Percentiles rank a stretch among this genome's conserved stretches.
Evolutionary conservation across 2,888 invertebrate species (phyloP).

Genomic region (Meiosimyza platycephala): DNA sequence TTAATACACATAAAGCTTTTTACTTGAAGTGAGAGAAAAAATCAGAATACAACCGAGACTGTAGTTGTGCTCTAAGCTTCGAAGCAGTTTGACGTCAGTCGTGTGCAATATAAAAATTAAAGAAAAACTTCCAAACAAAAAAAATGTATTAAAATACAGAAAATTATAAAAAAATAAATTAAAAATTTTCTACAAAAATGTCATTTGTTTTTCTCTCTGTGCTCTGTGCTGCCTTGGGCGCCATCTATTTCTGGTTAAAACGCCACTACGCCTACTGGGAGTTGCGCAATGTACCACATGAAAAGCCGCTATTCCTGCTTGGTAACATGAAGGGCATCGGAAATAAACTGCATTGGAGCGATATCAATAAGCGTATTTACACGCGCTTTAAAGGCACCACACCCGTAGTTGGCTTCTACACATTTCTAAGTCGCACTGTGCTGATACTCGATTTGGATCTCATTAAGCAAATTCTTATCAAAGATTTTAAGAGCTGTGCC

Average conservation of each 20-base stretch:
- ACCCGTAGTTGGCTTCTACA: slow-evolving; percentile 53
- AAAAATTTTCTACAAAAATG: not conserved
- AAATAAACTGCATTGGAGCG: slow-evolving; percentile 46
- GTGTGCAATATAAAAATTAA: no score
- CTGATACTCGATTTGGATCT: slow-evolving; percentile 58
- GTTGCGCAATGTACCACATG: slow-evolving; percentile 46
- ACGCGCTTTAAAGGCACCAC: slow-evolving; percentile 43
- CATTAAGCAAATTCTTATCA: slow-evolving; percentile 46
- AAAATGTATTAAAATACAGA: no score
- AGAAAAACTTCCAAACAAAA: no score
- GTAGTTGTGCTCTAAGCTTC: no score
- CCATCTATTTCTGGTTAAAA: slow-evolving; percentile 36
- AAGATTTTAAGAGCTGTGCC: slow-evolving; percentile 50
- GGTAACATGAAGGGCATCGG: slow-evolving; percentile 54
- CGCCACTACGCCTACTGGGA: slow-evolving; percentile 51
- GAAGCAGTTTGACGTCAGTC: no score
- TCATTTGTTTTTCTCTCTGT: not conserved
- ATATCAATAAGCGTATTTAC: slow-evolving; percentile 52
- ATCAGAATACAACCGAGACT: no score
- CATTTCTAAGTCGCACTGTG: slow-evolving; percentile 48
- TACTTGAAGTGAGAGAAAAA: no score
- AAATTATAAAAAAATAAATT: not conserved
- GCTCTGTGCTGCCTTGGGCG: not conserved
- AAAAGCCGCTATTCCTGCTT: slow-evolving; percentile 42
- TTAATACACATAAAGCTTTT: no score